phyloP scores from a whole-genome alignment of 2,797 vertebrate genomes.

The Notolepis coatsorum region DNA sequence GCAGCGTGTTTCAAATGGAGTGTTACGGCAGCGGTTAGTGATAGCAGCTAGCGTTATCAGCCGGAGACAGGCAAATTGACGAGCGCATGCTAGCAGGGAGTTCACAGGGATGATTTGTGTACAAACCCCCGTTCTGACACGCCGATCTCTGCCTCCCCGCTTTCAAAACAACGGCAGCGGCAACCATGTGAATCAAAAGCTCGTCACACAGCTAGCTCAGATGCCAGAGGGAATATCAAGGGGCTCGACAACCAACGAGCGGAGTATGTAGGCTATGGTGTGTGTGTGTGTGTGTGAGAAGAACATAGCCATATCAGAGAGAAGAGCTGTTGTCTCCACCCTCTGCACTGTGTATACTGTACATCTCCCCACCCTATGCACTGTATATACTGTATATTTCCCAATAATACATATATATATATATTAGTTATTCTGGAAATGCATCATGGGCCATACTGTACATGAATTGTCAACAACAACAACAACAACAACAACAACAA shows the following conservation, averaged over 20 bases:
- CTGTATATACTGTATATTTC: constrained; percentile 9
- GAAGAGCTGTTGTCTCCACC: constrained; percentile 30
- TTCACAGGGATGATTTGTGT: constrained; percentile 67
- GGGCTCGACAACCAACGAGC: too few species aligned
- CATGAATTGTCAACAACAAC: too few species aligned
- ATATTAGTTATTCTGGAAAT: too few species aligned
- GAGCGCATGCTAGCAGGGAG: constrained; percentile 54
- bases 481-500: too few species aligned
- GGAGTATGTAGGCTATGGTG: too few species aligned
- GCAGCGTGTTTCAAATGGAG: constrained; percentile 46
- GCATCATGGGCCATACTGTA: too few species aligned
- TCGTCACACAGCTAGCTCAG: constrained; percentile 49
- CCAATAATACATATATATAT: too few species aligned
- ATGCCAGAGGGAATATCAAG: constrained; percentile 53
- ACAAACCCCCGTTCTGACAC: constrained; percentile 56
- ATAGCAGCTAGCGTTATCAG: constrained; percentile 61
- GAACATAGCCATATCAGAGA: constrained; percentile 11
- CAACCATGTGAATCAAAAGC: constrained; percentile 59
- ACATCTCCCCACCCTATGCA: constrained; percentile 40
- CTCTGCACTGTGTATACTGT: constrained; percentile 24
- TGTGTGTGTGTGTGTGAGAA: constrained; percentile 17
- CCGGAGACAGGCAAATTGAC: constrained; percentile 63
- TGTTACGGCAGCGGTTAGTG: constrained; percentile 54
- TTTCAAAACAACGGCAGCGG: constrained; percentile 49
- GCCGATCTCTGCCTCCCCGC: constrained; percentile 47